These are phyloP conservation scores for Dolomedes plantarius DNA, from an alignment of 2,888 invertebrate species.

Conservation along the genomic window DNA sequence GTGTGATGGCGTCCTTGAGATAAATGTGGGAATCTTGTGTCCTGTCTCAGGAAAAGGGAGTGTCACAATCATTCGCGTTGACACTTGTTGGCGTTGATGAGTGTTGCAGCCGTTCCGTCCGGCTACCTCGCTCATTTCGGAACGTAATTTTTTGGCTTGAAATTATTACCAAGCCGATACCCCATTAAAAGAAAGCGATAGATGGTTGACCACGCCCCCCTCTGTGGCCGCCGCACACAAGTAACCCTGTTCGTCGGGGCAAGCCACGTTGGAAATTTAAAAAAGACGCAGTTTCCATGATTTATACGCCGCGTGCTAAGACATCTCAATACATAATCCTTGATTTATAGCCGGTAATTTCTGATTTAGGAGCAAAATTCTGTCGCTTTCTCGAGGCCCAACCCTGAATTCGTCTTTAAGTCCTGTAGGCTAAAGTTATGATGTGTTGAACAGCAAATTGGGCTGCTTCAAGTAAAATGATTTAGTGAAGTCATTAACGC, in stretches of 20 bases:
- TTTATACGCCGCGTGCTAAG: neutral
- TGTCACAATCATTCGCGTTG: neutral
- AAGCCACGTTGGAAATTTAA: neutral
- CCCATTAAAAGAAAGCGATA: neutral
- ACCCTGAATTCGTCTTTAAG: neutral
- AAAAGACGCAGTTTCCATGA: neutral
- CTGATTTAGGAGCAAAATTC: neutral
- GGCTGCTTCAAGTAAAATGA: neutral
- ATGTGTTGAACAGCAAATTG: neutral
- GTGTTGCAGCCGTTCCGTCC: neutral
- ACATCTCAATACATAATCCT: slow-evolving; percentile 8
- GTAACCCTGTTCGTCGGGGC: neutral
- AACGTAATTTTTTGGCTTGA: neutral
- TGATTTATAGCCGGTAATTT: slow-evolving; percentile 1
- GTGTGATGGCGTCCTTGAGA: neutral
- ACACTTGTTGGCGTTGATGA: neutral
- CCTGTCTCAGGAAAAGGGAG: neutral
- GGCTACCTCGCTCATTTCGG: neutral
- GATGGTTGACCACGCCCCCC: neutral
- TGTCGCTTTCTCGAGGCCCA: neutral
- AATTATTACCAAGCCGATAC: neutral
- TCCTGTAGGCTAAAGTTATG: neutral
- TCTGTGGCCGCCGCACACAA: neutral
- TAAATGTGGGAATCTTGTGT: neutral
- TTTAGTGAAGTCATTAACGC: neutral